These are phyloP conservation scores for Heliconius hermathena DNA, from an alignment of 1,140 invertebrate genomes.

Conservation along the genomic window DNA sequence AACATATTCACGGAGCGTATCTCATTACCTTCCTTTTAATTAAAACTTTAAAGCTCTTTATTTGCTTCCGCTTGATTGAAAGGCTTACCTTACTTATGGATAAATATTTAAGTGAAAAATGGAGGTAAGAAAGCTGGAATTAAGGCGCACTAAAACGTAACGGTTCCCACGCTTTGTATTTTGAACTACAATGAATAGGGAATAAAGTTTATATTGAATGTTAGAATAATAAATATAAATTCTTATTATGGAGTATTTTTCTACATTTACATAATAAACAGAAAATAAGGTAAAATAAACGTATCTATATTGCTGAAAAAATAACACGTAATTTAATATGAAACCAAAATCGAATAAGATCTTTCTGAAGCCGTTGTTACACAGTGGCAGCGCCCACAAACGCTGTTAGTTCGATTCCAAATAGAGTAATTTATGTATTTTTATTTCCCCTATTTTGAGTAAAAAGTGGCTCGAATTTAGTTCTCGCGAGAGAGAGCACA, in stretches of 20 bases:
- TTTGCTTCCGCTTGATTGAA: constrained; percentile 63
- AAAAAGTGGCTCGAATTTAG: too few species aligned
- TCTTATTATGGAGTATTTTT: neutral
- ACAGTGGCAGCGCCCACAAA: too few species aligned
- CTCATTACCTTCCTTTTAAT: constrained; percentile 77
- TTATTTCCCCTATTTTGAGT: too few species aligned
- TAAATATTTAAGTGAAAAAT: constrained; percentile 34
- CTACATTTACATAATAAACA: neutral
- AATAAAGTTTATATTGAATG: neutral
- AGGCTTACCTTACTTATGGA: constrained; percentile 54
- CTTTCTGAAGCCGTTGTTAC: too few species aligned
- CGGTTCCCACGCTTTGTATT: neutral
- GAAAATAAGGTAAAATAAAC: too few species aligned
- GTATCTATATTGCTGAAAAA: too few species aligned
- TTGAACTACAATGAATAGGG: neutral
- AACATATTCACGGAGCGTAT: constrained; percentile 74
- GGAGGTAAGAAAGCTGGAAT: constrained; percentile 16
- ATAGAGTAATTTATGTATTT: too few species aligned
- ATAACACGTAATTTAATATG: too few species aligned
- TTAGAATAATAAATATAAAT: neutral
- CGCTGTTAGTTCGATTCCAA: too few species aligned
- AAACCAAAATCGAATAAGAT: too few species aligned
- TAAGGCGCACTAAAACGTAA: neutral
- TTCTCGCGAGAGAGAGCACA: too few species aligned
- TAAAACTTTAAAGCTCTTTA: constrained; percentile 76